A percentile compares a stretch with the other conserved stretches of the same genome.
These are phyloP conservation scores for Dysmachus trigonus DNA, from an alignment of 2,888 invertebrate genomes.

Conservation along the genomic window DNA sequence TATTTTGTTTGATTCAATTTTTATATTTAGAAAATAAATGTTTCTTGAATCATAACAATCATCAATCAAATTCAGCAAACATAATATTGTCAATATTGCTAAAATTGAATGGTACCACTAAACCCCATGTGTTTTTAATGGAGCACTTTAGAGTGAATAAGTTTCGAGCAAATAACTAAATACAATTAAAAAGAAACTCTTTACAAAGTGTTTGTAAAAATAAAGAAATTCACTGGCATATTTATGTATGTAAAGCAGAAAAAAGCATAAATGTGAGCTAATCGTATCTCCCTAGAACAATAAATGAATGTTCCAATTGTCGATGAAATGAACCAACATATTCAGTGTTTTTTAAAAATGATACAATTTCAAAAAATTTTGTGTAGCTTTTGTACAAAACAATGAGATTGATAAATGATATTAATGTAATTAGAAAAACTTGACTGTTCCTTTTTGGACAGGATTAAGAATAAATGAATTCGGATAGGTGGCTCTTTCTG, in stretches of 20 bases:
- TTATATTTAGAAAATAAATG: neutral
- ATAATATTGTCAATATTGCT: neutral
- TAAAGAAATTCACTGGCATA: neutral
- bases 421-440: neutral
- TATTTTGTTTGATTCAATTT: too few species aligned
- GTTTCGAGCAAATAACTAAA: neutral
- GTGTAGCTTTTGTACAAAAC: conserved; percentile 20
- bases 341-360: neutral
- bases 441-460: neutral
- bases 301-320: conserved; percentile 9
- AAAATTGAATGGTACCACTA: neutral
- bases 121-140: neutral
- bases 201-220: neutral
- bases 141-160: neutral
- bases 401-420: neutral
- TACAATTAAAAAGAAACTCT: neutral
- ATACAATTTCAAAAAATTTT: neutral
- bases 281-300: neutral
- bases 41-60: neutral
- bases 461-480: conserved; percentile 10
- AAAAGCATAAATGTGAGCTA: neutral
- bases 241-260: neutral
- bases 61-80: neutral
- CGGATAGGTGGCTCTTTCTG: neutral
- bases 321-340: conserved; percentile 14